Conservation (phyloP, 1,140 invertebrate species). For the Oreohelix idahoensis region DNA sequence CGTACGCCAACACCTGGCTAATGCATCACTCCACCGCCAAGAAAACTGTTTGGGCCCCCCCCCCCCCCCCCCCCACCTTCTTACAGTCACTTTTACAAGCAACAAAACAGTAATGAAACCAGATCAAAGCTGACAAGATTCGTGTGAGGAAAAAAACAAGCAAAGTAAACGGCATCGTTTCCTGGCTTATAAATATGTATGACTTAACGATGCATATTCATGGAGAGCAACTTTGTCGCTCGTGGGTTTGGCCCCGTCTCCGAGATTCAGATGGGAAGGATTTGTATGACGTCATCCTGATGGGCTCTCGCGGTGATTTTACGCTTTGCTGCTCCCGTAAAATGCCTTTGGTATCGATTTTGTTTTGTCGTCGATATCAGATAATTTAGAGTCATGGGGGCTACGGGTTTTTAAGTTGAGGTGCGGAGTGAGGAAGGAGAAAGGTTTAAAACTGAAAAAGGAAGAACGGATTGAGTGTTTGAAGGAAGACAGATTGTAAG, state of each 20-base stretch:
- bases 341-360: neutral
- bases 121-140: neutral
- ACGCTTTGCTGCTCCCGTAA: neutral
- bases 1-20: too few relatives aligned
- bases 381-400: neutral
- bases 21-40: too few relatives aligned
- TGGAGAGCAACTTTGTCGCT: neutral
- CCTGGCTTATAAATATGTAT: neutral
- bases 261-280: neutral
- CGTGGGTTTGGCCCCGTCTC: neutral
- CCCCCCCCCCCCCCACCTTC: too few relatives aligned
- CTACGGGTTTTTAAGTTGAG: neutral
- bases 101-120: neutral
- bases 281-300: constrained; percentile 4
- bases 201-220: neutral
- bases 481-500: too few relatives aligned
- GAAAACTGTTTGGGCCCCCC: too few relatives aligned
- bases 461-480: too few relatives aligned
- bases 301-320: neutral
- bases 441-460: too few relatives aligned
- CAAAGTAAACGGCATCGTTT: neutral
- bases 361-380: neutral
- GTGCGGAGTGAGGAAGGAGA: too few relatives aligned
- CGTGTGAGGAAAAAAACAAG: neutral
- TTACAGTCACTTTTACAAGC: neutral